phyloP scores from a whole-genome alignment of 1,140 invertebrate species.

The Acromyrmex echinatior region DNA sequence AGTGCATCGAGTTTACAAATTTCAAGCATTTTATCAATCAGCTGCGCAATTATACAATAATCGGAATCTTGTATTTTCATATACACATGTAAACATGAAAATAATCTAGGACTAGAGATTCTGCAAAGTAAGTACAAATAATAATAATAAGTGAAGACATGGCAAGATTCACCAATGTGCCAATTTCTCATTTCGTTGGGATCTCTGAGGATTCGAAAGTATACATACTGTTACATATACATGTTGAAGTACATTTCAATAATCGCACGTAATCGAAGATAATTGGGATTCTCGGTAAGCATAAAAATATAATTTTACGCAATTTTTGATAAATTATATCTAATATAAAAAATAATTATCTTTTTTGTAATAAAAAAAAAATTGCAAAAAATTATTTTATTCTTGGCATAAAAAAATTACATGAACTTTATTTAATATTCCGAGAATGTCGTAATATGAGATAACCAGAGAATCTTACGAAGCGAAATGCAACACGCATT shows the following conservation, averaged over 20 bases:
- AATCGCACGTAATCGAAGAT: neutral
- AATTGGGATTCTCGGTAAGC: neutral
- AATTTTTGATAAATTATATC: constrained; percentile 9
- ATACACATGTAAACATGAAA: constrained; percentile 57
- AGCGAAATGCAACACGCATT: constrained; percentile 28
- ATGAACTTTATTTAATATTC: neutral
- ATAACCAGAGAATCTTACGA: constrained; percentile 7
- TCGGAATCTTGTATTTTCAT: constrained; percentile 65
- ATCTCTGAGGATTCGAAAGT: constrained; percentile 19
- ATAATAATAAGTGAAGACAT: constrained; percentile 61
- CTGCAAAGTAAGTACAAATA: constrained; percentile 66
- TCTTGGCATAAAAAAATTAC: neutral
- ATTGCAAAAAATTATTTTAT: neutral
- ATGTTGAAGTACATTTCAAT: constrained; percentile 1
- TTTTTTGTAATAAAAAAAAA: constrained; percentile 1
- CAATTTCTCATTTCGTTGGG: constrained; percentile 46
- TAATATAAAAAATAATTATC: constrained; percentile 9
- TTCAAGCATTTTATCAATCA: constrained; percentile 31
- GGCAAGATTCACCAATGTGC: constrained; percentile 72
- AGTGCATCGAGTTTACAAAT: constrained; percentile 14
- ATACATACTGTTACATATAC: neutral
- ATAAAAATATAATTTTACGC: neutral
- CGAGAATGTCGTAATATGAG: neutral
- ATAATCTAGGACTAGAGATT: constrained; percentile 79
- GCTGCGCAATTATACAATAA: constrained; percentile 42